These are phyloP conservation scores for Tetragonula clypearis DNA, from an alignment of 1,140 invertebrate species.

Conservation along the genomic window DNA sequence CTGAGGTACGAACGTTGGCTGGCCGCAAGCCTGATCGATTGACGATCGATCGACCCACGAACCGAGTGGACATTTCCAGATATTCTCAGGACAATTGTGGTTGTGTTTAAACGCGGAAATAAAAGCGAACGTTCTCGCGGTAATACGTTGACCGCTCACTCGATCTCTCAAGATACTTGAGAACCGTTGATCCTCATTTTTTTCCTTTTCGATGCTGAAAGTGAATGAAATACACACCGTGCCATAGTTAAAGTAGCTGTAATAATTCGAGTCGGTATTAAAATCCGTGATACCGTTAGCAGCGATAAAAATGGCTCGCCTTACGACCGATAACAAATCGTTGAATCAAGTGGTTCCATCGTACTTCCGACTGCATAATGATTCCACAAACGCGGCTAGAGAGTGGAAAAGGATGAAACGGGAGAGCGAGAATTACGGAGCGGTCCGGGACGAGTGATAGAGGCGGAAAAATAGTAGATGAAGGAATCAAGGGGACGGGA, in stretches of 20 bases:
- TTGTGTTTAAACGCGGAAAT: conserved; percentile 47
- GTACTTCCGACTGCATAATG: conserved; percentile 23
- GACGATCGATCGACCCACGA: background rate
- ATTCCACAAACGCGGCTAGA: background rate
- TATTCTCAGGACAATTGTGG: background rate
- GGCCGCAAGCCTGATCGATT: conserved; percentile 21
- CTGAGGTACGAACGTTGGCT: background rate
- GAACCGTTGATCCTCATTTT: background rate
- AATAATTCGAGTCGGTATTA: background rate
- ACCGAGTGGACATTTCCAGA: background rate
- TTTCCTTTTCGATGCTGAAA: background rate
- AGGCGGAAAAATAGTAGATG: conserved; percentile 3
- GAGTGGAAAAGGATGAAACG: background rate
- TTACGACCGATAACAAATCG: conserved; percentile 12
- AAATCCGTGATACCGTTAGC: conserved; percentile 2
- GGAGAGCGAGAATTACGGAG: background rate
- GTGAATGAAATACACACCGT: background rate
- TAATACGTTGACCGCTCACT: background rate
- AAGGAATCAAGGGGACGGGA: background rate
- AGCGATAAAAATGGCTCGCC: background rate
- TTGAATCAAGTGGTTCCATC: background rate
- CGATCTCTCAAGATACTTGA: background rate
- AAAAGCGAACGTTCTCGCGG: background rate
- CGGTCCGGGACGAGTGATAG: background rate
- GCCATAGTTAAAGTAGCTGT: background rate